Evolutionary conservation across 2,797 vertebrate genomes (phyloP).

Genomic region (Fistularia commersonii): DNA sequence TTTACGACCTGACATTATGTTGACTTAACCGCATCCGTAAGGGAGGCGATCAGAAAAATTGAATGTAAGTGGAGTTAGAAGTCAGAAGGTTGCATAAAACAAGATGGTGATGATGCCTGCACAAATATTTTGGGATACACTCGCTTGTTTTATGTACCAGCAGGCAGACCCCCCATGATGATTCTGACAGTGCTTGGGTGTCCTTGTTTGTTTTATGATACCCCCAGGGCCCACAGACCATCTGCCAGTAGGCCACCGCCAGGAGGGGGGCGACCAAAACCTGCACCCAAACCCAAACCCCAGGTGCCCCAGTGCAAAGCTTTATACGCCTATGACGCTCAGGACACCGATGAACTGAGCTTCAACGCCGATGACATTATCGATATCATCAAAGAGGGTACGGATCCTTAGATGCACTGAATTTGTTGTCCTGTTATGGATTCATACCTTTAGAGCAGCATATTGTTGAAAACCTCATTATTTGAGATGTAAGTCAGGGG

Average conservation of each 20-base stretch:
- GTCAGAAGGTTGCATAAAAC: neutral
- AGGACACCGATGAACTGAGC: conserved; percentile 98
- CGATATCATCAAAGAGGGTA: conserved; percentile 94
- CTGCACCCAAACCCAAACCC: conserved; percentile 94
- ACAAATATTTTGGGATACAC: conserved; percentile 8
- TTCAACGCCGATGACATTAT: conserved; percentile 95
- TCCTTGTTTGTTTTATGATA: conserved; percentile 2
- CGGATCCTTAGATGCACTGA: too few species aligned
- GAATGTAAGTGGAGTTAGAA: neutral
- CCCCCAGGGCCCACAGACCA: conserved; percentile 82
- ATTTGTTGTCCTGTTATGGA: too few species aligned
- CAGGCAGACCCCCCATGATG: neutral
- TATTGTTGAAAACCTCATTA: too few species aligned
- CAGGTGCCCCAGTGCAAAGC: conserved; percentile 96
- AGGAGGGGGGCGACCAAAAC: conserved; percentile 91
- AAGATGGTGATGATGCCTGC: conserved; percentile 31
- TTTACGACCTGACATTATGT: too few species aligned
- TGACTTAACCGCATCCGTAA: too few species aligned
- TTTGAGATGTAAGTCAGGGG: too few species aligned
- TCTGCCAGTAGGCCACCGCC: conserved; percentile 83
- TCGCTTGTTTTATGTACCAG: neutral
- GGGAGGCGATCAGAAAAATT: neutral
- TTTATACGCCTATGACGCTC: conserved; percentile 94
- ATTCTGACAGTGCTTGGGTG: conserved; percentile 7
- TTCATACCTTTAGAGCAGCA: neutral